Percentiles rank a stretch among this genome's conserved stretches.
Conservation (phyloP, 2,113 vertebrate species). For the Thalassarche chlororhynchos region DNA sequence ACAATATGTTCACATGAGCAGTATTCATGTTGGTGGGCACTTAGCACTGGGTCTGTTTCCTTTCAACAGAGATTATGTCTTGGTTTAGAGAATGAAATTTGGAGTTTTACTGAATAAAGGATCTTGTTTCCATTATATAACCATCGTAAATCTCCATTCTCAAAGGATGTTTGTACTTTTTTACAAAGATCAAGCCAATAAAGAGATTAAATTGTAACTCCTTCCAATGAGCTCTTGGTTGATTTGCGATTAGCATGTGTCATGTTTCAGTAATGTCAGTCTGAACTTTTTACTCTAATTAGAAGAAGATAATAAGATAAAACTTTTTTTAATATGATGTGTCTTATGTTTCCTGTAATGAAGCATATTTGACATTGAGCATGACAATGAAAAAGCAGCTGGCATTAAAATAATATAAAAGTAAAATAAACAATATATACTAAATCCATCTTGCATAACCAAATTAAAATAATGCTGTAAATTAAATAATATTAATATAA, state of each 20-base stretch:
- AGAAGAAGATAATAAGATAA: background rate
- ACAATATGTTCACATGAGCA: background rate
- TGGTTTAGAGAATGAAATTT: background rate
- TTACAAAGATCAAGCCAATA: background rate
- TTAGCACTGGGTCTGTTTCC: background rate
- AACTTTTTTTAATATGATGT: background rate
- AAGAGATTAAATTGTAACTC: background rate
- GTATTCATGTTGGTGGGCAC: background rate
- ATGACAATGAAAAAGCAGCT: background rate
- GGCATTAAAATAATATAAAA: background rate
- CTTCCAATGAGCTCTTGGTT: background rate
- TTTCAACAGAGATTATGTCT: background rate
- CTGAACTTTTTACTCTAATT: background rate
- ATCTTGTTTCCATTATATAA: background rate
- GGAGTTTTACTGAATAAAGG: background rate
- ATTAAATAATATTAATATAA: background rate
- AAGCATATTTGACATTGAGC: background rate
- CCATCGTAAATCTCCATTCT: background rate
- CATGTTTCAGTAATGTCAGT: background rate
- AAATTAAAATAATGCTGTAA: background rate
- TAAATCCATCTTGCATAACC: background rate
- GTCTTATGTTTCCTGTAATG: background rate
- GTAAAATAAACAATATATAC: background rate
- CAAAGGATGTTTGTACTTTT: background rate
- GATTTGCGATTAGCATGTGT: background rate